phyloP scores from a whole-genome alignment of 2,797 vertebrate genomes.

The Aphelocoma californica region DNA sequence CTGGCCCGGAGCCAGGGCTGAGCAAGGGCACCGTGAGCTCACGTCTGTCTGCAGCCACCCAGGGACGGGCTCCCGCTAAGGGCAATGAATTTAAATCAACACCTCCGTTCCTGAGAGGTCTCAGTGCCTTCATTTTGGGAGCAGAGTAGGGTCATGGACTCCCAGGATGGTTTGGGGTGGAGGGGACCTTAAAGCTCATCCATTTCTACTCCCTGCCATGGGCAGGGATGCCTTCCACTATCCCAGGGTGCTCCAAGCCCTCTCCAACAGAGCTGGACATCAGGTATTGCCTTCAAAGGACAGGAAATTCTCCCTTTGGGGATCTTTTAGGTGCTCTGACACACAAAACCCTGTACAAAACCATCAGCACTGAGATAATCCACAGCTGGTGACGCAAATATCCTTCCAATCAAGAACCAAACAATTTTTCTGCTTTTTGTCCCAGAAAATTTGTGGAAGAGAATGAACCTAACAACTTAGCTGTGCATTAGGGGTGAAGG shows the following conservation, averaged over 20 bases:
- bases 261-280: too few relatives aligned
- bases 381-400: neutral
- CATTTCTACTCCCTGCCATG: neutral
- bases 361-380: fast-evolving
- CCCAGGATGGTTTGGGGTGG: neutral
- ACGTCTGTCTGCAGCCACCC: neutral
- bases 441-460: neutral
- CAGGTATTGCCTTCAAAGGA: neutral
- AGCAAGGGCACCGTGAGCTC: conserved; percentile 32
- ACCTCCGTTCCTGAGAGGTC: neutral
- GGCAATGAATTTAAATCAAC: neutral
- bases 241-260: too few relatives aligned
- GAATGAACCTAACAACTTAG: neutral
- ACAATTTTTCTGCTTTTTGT: neutral
- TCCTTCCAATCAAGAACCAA: neutral
- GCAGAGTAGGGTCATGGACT: fast-evolving
- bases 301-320: neutral
- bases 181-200: neutral
- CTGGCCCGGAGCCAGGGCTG: neutral
- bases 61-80: neutral
- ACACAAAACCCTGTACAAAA: neutral
- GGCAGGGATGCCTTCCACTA: neutral
- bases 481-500: fast-evolving
- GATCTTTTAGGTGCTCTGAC: neutral
- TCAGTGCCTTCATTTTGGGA: neutral